These are phyloP conservation scores for Hyperoplus immaculatus DNA, from an alignment of 2,797 vertebrate species.

Conservation along the genomic window DNA sequence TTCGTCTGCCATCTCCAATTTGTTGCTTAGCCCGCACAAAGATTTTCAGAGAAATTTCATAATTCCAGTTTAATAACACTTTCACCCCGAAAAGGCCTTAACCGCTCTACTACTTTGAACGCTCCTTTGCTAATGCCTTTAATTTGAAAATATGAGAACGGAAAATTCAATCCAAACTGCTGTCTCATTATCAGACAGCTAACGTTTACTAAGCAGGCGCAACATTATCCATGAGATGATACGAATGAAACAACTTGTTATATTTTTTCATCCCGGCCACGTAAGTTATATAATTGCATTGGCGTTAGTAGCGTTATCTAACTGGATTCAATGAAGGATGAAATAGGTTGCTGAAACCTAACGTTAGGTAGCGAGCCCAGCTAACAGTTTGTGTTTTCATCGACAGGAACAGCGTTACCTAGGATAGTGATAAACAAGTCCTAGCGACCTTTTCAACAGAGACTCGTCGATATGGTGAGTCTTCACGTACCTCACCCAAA, in stretches of 20 bases:
- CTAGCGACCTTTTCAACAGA: background rate
- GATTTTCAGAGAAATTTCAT: background rate
- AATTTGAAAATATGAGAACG: conserved; percentile 52
- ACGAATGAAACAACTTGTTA: background rate
- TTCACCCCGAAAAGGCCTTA: background rate
- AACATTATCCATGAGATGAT: background rate
- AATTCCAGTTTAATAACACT: background rate
- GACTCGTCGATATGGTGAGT: conserved; percentile 65
- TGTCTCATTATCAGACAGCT: background rate
- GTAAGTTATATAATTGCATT: rapidly evolving
- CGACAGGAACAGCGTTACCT: conserved; percentile 27
- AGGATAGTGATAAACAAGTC: conserved; percentile 46
- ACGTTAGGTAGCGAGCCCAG: background rate
- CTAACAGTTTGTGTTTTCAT: conserved; percentile 1
- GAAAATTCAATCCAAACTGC: background rate
- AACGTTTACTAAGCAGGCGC: background rate
- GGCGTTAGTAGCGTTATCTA: background rate
- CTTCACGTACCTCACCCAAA: background rate
- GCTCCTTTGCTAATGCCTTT: background rate
- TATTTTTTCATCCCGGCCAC: background rate
- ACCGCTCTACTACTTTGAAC: rapidly evolving
- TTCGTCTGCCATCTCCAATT: rapidly evolving
- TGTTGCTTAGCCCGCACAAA: rapidly evolving
- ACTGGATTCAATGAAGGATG: background rate
- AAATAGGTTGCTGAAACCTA: background rate